Conservation (phyloP, 2,113 vertebrate species). For the Xiphophorus hellerii region DNA sequence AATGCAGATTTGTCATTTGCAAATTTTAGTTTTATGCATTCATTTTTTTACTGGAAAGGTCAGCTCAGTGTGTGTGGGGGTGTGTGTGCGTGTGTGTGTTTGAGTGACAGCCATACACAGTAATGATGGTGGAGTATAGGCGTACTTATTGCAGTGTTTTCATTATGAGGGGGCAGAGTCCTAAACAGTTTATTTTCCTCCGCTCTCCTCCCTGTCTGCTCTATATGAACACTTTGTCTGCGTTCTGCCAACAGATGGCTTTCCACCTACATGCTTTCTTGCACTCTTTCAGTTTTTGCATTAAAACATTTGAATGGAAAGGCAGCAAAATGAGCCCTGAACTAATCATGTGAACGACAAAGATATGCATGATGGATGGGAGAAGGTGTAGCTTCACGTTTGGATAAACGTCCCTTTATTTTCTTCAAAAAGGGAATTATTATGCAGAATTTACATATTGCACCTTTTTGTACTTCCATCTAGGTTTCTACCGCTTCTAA, state of each 20-base stretch:
- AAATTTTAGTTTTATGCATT: conserved; percentile 74
- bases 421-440: no score
- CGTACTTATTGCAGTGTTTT: conserved; percentile 30
- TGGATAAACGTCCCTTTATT: no score
- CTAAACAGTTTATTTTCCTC: conserved; percentile 23
- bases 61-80: conserved; percentile 39
- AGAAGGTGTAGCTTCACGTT: not conserved
- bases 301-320: not conserved
- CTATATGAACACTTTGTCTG: not conserved
- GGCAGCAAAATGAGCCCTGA: not conserved
- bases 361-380: not conserved
- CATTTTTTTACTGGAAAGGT: conserved; percentile 75
- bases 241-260: conserved; percentile 16
- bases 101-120: not conserved
- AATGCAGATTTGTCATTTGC: conserved; percentile 78
- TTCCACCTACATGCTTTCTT: conserved; percentile 6
- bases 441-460: no score
- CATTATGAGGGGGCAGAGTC: conserved; percentile 3
- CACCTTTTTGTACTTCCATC: no score
- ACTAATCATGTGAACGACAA: not conserved
- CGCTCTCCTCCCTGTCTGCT: not conserved
- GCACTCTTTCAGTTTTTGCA: not conserved
- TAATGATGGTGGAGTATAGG: conserved; percentile 25
- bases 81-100: conserved; percentile 8
- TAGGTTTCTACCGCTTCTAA: no score